Percentiles rank a stretch among this genome's conserved stretches.
phyloP scores from a whole-genome alignment of 2,888 invertebrate species.

The Drosophila paucipuncta region DNA sequence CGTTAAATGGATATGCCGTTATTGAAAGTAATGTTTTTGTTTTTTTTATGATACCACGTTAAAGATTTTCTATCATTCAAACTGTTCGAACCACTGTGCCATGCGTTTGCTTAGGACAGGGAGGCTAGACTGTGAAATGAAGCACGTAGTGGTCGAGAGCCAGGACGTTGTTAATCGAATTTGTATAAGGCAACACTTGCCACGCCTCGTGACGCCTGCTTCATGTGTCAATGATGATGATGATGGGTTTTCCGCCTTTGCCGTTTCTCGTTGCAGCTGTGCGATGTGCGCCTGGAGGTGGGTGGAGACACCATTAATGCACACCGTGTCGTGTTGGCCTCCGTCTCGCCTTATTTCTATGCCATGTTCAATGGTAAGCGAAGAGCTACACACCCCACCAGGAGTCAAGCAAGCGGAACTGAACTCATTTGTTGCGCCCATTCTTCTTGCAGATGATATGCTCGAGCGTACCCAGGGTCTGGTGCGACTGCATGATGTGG shows the following conservation, averaged over 20 bases:
- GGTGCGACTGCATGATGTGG: conserved; percentile 85
- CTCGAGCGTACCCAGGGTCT: conserved; percentile 84
- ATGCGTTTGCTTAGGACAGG: neutral
- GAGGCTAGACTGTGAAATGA: conserved; percentile 37
- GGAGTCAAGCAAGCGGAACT: no score
- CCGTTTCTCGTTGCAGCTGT: conserved; percentile 76
- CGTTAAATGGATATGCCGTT: neutral
- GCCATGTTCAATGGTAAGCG: conserved; percentile 87
- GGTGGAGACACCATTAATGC: conserved; percentile 89
- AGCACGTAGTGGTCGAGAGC: conserved; percentile 37
- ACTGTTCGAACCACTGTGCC: conserved; percentile 38
- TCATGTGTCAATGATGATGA: conserved; percentile 43
- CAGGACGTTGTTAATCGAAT: conserved; percentile 63
- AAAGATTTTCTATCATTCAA: neutral
- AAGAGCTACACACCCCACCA: neutral
- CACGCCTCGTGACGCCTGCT: conserved; percentile 13
- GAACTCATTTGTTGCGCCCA: neutral
- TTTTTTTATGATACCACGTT: neutral
- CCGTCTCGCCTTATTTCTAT: conserved; percentile 91
- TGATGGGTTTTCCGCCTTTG: conserved; percentile 15
- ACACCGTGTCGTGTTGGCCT: conserved; percentile 91
- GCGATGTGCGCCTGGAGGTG: conserved; percentile 88
- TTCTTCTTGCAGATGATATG: conserved; percentile 83
- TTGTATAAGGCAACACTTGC: conserved; percentile 57
- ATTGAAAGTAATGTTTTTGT: neutral